Conservation (phyloP, 2,888 invertebrate species). For the Metacarcinus magister region DNA sequence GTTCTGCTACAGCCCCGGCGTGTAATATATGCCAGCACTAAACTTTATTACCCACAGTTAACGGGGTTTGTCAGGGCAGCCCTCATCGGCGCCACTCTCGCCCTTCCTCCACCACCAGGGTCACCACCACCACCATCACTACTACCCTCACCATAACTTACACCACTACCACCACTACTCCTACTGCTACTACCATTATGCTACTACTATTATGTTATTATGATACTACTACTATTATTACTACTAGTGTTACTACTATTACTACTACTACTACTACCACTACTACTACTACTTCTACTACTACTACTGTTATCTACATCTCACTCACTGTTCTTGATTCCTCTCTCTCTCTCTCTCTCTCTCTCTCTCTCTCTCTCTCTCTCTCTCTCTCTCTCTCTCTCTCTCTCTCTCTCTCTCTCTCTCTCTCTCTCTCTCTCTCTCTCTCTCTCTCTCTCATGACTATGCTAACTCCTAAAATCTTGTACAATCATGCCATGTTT, state of each 20-base stretch:
- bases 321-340: not conserved
- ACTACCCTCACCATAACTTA: not conserved
- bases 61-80: conserved; percentile 72
- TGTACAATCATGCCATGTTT: not conserved
- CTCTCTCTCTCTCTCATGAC: conserved; percentile 38
- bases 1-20: not conserved
- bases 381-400: conserved; percentile 32
- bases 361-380: not conserved
- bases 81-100: not conserved
- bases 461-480: not conserved
- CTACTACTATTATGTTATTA: not conserved
- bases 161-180: not conserved
- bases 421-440: conserved; percentile 28
- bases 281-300: no score
- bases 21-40: conserved; percentile 68
- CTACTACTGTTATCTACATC: not conserved
- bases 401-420: conserved; percentile 12
- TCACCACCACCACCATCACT: not conserved
- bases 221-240: no score
- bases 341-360: not conserved
- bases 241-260: not conserved
- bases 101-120: not conserved
- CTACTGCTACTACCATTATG: not conserved
- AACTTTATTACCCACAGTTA: conserved; percentile 72
- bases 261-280: not conserved